phyloP scores from a whole-genome alignment of 2,113 vertebrate species.

The Alaudala cheleensis region DNA sequence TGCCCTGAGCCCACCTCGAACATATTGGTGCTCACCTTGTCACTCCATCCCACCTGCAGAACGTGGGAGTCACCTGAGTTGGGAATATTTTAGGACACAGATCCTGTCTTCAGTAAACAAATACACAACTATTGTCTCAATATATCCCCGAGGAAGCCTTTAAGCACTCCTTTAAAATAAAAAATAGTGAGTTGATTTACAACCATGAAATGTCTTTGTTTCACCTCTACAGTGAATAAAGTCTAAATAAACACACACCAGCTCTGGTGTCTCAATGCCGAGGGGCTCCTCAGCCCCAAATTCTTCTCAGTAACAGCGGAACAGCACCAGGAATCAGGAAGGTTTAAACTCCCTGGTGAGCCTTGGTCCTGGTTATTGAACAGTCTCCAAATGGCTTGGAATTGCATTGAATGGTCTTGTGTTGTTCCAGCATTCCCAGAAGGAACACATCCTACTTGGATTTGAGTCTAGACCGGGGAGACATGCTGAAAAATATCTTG shows the following conservation, averaged over 20 bases:
- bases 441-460: background rate
- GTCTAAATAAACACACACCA: background rate
- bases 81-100: background rate
- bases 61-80: background rate
- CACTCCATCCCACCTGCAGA: background rate
- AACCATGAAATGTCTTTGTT: background rate
- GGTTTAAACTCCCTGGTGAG: background rate
- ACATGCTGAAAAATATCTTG: conserved; percentile 64
- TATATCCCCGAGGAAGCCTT: background rate
- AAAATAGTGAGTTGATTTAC: background rate
- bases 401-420: rapidly evolving
- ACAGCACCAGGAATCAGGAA: background rate
- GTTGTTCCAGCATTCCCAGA: background rate
- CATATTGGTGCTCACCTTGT: background rate
- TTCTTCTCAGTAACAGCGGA: background rate
- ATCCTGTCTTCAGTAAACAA: background rate
- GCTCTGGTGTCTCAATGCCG: background rate
- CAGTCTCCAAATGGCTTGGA: background rate
- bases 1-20: background rate
- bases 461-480: background rate
- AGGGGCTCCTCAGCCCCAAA: background rate
- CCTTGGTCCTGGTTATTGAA: background rate
- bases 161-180: background rate
- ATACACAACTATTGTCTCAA: background rate
- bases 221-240: background rate